Conservation (phyloP, 2,113 vertebrate genomes). For the Garra rufa region DNA sequence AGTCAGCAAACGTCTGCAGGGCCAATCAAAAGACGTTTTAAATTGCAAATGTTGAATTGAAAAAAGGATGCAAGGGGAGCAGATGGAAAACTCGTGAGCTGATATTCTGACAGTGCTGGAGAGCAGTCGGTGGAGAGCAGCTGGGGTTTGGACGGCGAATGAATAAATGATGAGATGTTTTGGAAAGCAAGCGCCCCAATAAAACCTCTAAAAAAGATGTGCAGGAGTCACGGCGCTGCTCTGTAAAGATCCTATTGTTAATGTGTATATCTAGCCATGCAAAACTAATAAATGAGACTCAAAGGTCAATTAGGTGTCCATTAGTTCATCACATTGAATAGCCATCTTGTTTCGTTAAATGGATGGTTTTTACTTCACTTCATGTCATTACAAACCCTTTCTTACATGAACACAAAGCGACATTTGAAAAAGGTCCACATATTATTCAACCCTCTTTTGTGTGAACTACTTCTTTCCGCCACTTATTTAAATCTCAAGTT, state of each 20-base stretch:
- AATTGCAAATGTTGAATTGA: constrained; percentile 46
- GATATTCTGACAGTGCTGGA: constrained; percentile 68
- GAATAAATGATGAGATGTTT: constrained; percentile 74
- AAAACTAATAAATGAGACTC: not conserved
- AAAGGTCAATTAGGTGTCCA: not conserved
- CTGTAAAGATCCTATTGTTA: constrained; percentile 31
- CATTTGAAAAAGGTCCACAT: not conserved
- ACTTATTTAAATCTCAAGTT: too few species aligned
- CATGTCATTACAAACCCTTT: not conserved
- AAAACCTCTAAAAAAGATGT: constrained; percentile 28
- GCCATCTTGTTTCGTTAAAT: not conserved
- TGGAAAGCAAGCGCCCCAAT: constrained; percentile 59
- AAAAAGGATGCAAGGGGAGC: not conserved
- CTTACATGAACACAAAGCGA: not conserved
- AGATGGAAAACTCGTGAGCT: constrained; percentile 44
- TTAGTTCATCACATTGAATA: constrained; percentile 11
- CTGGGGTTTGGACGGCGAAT: constrained; percentile 67
- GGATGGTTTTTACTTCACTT: not conserved
- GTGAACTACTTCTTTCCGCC: too few species aligned
- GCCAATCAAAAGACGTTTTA: constrained; percentile 38
- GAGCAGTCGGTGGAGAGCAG: constrained; percentile 63
- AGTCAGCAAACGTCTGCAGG: constrained; percentile 15
- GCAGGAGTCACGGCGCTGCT: constrained; percentile 33
- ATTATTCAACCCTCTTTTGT: not conserved
- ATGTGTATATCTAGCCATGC: not conserved